Evolutionary conservation across 2,797 vertebrate species (phyloP).

Genomic region (Ctenochaetus hawaiiensis): DNA sequence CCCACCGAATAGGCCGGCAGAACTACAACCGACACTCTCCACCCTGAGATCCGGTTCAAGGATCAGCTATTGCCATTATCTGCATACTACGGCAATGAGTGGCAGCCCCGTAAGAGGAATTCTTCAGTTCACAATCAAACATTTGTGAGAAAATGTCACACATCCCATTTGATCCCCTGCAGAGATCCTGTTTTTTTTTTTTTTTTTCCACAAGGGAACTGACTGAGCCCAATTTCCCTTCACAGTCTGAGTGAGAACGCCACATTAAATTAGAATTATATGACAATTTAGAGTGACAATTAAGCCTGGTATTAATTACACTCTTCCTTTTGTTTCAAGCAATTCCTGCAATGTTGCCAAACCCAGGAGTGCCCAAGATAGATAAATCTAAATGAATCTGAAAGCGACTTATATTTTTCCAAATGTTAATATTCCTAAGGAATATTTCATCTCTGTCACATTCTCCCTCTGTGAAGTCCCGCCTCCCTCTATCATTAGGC

Average conservation of each 20-base stretch:
- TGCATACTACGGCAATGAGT: slow-evolving; percentile 7
- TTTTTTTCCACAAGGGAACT: slow-evolving; percentile 47
- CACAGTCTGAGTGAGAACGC: slow-evolving; percentile 46
- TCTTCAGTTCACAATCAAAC: slow-evolving; percentile 67
- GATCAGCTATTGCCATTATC: slow-evolving; percentile 66
- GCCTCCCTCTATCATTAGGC: slow-evolving; percentile 77
- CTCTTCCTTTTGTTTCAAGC: slow-evolving; percentile 66
- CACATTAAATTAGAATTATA: slow-evolving; percentile 64
- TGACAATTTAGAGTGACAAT: slow-evolving; percentile 69
- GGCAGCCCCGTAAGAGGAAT: slow-evolving; percentile 54
- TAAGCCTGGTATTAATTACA: slow-evolving; percentile 71
- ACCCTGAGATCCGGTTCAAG: slow-evolving; percentile 50
- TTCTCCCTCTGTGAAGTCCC: slow-evolving; percentile 66
- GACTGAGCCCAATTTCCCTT: slow-evolving; percentile 50
- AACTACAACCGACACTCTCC: slow-evolving; percentile 44
- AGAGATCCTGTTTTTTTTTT: slow-evolving; percentile 46
- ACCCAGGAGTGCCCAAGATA: slow-evolving; percentile 57
- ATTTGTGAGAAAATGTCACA: slow-evolving; percentile 71
- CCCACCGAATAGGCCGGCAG: slow-evolving; percentile 52
- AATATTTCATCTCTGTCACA: slow-evolving; percentile 77
- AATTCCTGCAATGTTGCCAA: slow-evolving; percentile 51
- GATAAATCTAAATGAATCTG: slow-evolving; percentile 59
- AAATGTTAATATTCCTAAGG: slow-evolving; percentile 73
- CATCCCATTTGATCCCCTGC: slow-evolving; percentile 59
- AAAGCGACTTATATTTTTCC: slow-evolving; percentile 62